Base-by-base conservation (phyloP, 2,113 vertebrate genomes). In the Cranoglanis bouderius region DNA sequence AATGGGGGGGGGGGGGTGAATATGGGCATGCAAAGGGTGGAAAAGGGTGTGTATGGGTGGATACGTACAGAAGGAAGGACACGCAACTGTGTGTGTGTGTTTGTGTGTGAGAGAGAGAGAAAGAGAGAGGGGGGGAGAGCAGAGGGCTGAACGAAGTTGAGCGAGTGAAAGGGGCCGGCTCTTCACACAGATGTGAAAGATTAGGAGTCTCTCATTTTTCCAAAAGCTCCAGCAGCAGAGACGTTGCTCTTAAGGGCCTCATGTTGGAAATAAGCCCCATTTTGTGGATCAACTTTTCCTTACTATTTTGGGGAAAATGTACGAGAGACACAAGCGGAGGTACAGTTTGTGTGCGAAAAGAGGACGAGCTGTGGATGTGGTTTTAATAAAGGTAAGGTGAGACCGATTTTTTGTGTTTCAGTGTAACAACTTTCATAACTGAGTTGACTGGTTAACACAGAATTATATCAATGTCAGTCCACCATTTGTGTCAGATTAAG, bases 311-410 rank as follows among this genome's bases (percentile, higher is more conserved):
- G 87, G 92, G 94, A 97, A 94, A 89, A 99, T 99, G 98, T 99
- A 99, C 10, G 98, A 99, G n/a, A 96, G 98, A 88, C 96, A 99
- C 94, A 99, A 96, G 95, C 94, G 97, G 95, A 96, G 98, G 87
- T 99, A 99, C 93, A 99, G 98, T 92, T 93, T 99, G 61, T 98
- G 97, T 61, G 96, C 97, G 94, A 98, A 96, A 93, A 97, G 97
- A 89, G 97, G 98, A 94, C 96, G 97, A 92, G 94, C 96, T 35
- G 96, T 97, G 91, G 98, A 99, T 87, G 98, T 99, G 93, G 98
- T 99, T 89, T 92, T 99, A 91, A 94, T 99, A 83, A 99, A 99
- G 98, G 98, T 99, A 98, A 92, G 97, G 53, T 85, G 77, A 55
- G 65, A 35, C 32, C 19, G 51, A 6, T 63, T 67, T 75, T 78